phyloP scores from a whole-genome alignment of 92 coral and sea anemone species.

The Bergia sp. region DNA sequence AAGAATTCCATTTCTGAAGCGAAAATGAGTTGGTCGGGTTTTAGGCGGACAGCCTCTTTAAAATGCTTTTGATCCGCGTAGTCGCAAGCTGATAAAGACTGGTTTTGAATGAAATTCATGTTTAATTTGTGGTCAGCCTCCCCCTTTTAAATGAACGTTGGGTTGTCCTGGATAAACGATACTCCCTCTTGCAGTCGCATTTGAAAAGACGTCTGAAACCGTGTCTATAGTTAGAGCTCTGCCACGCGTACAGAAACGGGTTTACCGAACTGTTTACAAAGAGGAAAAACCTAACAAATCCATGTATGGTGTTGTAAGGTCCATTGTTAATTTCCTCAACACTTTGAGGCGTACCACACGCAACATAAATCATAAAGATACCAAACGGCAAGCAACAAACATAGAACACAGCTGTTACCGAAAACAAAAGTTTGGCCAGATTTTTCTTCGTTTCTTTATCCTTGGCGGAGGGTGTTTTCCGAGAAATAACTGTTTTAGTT shows the following conservation, averaged over 20 bases:
- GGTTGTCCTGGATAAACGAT: not conserved
- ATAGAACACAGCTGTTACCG: not conserved
- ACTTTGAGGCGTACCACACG: not conserved
- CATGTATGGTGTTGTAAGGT: conserved; percentile 28
- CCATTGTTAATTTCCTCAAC: not conserved
- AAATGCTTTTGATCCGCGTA: too few species aligned
- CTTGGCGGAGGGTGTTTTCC: not conserved
- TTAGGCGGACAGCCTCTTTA: too few species aligned
- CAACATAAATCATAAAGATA: not conserved
- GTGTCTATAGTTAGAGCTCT: conserved; percentile 50
- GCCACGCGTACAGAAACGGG: conserved; percentile 55
- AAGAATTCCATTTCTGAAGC: too few species aligned
- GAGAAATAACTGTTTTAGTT: not conserved
- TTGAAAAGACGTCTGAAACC: conserved; percentile 27
- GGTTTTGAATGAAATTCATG: not conserved
- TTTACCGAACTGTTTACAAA: conserved; percentile 53
- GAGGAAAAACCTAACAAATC: conserved; percentile 42
- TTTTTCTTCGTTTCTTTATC: conserved; percentile 4
- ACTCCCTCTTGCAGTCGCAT: not conserved
- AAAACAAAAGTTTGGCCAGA: not conserved
- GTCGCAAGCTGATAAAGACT: too few species aligned
- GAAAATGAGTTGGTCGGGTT: too few species aligned
- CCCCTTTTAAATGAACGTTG: not conserved
- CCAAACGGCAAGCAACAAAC: not conserved
- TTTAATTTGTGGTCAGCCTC: not conserved